Conservation (phyloP, 2,113 vertebrate species). For the Rhegmatorhina hoffmannsi region DNA sequence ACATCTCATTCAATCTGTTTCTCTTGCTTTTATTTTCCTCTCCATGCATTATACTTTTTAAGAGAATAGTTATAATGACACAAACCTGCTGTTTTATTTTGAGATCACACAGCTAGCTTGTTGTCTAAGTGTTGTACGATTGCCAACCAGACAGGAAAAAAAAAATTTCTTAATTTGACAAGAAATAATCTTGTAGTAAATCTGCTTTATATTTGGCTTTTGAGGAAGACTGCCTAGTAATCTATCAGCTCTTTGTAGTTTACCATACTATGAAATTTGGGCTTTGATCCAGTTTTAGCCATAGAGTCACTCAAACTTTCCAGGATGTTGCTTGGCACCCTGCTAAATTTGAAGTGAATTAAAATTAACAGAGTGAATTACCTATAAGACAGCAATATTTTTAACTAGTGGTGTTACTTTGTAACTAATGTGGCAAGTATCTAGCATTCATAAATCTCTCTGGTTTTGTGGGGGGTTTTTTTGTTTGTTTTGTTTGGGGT, state of each 20-base stretch:
- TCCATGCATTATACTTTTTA: neutral
- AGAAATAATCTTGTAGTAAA: neutral
- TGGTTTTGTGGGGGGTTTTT: too few relatives aligned
- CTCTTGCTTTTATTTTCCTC: neutral
- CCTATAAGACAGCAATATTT: neutral
- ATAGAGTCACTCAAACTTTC: neutral
- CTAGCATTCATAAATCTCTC: neutral
- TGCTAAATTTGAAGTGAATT: neutral
- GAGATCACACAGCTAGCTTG: neutral
- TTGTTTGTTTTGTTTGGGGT: too few relatives aligned
- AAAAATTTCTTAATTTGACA: neutral
- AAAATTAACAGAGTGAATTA: neutral
- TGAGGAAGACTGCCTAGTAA: neutral
- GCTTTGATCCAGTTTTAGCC: neutral
- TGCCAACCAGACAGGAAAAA: neutral
- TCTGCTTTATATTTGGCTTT: neutral
- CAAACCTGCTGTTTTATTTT: constrained; percentile 3
- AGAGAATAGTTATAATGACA: neutral
- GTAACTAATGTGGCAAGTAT: neutral
- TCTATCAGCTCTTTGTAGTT: neutral
- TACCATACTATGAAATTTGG: neutral
- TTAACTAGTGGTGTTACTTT: neutral
- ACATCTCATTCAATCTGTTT: neutral
- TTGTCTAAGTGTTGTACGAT: neutral
- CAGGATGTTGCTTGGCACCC: neutral